phyloP scores from a whole-genome alignment of 2,113 vertebrate genomes.

The Nycticorax nycticorax region DNA sequence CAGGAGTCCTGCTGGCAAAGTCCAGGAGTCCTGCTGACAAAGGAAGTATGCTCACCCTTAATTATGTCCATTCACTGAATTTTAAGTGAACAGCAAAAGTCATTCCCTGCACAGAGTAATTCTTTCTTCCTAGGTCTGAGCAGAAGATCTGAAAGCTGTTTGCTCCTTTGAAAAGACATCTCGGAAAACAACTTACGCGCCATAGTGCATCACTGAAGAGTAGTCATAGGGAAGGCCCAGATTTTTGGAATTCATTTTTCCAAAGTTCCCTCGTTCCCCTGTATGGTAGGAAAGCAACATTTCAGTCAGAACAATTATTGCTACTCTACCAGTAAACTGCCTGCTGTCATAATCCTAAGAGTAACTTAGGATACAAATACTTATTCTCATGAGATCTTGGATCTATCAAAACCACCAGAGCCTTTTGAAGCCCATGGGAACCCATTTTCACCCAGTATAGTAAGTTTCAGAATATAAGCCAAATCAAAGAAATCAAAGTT shows the following conservation, averaged over 20 bases:
- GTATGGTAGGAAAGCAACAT: neutral
- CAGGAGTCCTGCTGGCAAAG: neutral
- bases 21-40: neutral
- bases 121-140: neutral
- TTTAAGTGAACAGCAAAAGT: neutral
- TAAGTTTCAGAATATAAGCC: neutral
- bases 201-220: conserved; percentile 73
- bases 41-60: neutral
- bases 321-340: neutral
- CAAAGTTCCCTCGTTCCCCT: conserved; percentile 66
- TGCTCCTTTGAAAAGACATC: neutral
- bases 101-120: neutral
- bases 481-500: neutral
- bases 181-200: conserved; percentile 46
- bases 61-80: neutral
- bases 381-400: neutral
- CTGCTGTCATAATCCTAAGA: neutral
- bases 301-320: neutral
- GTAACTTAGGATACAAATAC: neutral
- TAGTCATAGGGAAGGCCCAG: conserved; percentile 71
- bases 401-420: neutral
- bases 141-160: neutral
- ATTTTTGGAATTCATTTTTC: conserved; percentile 65
- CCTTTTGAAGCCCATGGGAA: neutral
- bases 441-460: neutral